Evolutionary conservation across 1,140 invertebrate genomes (phyloP), one percentile per base, ranked within the genome.

Genomic region (Zaprionus vittiger): DNA sequence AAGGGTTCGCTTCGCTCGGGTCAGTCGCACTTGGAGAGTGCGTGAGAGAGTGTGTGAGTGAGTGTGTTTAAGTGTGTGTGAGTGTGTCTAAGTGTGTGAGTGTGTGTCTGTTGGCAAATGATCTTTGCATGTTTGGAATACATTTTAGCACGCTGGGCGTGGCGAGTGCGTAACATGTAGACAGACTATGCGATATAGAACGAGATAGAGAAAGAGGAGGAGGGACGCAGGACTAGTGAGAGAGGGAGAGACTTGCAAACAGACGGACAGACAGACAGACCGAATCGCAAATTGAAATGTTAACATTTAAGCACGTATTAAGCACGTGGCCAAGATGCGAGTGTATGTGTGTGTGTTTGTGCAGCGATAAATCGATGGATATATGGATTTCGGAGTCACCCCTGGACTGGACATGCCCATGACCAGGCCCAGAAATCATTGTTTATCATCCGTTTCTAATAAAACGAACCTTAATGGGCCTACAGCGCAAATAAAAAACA

Each of bases 281-380:
- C 73, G 70, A 87, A 81, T 89, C 89, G 84, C 84, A 89, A 87
- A 87, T 87, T 87, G 85, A 89, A 87, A 87, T 87, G 84, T 87
- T 87, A 87, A 73, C 81, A 81, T 87, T 81, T 84, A 90, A 90
- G 84, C 85, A 89, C 85, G 84, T 87, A 87, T 87, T 89, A 79
- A 77, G 77, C 67, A 73, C 77, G 67, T 74, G 77, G 63, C 66
- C 22, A 14, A 20, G 17, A 41, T 52, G 44, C 15, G 38, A 52
- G n/a, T 37, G 59, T 47, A 1, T 70, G 31, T 62, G 69, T 67
- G 62, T 73, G 77, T 62, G 69, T 67, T 57, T 73, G 77, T 65
- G 59, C 55, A 57, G 68, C 84, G 73, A 81, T 89, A 87, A 89
- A 89, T 87, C 85, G 81, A 87, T 87, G 77, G 68, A 70, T 73